Base-by-base conservation (phyloP, 1,140 invertebrate species). In the Carcinoscorpius rotundicauda region DNA sequence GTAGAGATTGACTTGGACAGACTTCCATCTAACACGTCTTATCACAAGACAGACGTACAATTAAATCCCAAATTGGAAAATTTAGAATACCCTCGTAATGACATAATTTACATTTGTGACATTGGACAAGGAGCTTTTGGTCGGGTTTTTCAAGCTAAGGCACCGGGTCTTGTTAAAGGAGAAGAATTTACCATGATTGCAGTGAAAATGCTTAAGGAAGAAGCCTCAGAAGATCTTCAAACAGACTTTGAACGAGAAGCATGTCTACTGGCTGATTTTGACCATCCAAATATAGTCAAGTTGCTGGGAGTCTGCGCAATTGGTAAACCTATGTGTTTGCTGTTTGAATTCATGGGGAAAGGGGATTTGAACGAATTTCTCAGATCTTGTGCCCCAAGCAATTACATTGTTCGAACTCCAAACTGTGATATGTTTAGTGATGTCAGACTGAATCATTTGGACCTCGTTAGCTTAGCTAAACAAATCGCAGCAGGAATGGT, bases 191-290 rank as follows among this genome's bases (percentile, higher is more conserved):
- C 91, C 2, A 80, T 96, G 72, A 91, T 97, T 48, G 94, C 93
- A 48, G 93, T 98, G 0, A 98, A 98, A 82, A 97, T 97, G 88
- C 78, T 98, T 0, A 97, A 97, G 77, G 93, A 97, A 73, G 93
- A 97, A 79, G 93, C 93, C 5, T 88, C 90, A 6, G 90, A 93
- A 70, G 93, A 97, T 75, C 81, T 97, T 67, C 85, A 93, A 73
- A 82, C 86, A 52, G 93, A 98, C 77, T 98, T 98, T 80, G 92
- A 95, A 77, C 82, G 91, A 62, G 93, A 96, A 78, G 93, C 93
- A 58, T 94, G 91, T 74, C 81, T 96, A 3, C 78, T 96, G 60
- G 86, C 91, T 51, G 91, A 94, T 76, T 95, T 95, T 78, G 89
- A 95, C 75, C 91, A 96, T 77, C 88, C 91, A 6, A 94, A 96